Percentiles rank a stretch among this genome's conserved stretches.
These are phyloP conservation scores for Taurulus bubalis DNA, from an alignment of 2,113 vertebrate species.

Conservation along the genomic window DNA sequence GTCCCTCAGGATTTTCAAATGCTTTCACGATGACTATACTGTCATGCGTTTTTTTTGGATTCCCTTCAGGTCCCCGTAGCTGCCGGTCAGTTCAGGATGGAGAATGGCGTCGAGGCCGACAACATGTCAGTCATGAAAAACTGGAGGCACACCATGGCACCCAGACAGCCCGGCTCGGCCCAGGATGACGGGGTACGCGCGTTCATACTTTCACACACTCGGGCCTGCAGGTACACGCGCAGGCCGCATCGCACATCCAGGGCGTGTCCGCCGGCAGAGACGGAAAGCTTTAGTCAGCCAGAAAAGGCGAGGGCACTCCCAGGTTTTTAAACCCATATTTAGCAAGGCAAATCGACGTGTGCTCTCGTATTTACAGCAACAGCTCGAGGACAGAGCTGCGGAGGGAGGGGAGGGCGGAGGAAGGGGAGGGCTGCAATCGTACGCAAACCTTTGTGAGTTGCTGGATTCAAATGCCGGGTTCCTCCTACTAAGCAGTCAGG, in stretches of 20 bases:
- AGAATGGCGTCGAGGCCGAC: constrained; percentile 72
- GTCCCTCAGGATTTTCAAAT: background rate
- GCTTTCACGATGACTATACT: background rate
- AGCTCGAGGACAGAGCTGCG: background rate
- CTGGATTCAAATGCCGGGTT: constrained; percentile 29
- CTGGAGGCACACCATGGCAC: constrained; percentile 82
- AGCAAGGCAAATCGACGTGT: constrained; percentile 58
- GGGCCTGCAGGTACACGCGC: constrained; percentile 19
- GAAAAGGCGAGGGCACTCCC: constrained; percentile 32
- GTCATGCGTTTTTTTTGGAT: background rate
- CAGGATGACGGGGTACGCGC: constrained; percentile 79
- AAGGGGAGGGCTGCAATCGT: constrained; percentile 1
- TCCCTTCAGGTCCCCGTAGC: constrained; percentile 62
- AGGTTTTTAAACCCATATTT: constrained; percentile 64
- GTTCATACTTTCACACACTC: constrained; percentile 10
- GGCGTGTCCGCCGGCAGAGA: constrained; percentile 42
- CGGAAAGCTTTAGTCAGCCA: constrained; percentile 34
- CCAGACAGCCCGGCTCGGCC: constrained; percentile 50
- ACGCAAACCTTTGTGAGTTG: constrained; percentile 34
- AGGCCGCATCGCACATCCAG: constrained; percentile 15
- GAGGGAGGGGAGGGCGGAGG: background rate
- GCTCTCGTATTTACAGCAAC: constrained; percentile 14
- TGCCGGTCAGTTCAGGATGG: constrained; percentile 52
- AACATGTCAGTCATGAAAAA: constrained; percentile 63
- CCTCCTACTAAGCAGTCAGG: background rate